Evolutionary conservation across 2,113 vertebrate genomes (phyloP).

Genomic region (Seriola rivoliana): DNA sequence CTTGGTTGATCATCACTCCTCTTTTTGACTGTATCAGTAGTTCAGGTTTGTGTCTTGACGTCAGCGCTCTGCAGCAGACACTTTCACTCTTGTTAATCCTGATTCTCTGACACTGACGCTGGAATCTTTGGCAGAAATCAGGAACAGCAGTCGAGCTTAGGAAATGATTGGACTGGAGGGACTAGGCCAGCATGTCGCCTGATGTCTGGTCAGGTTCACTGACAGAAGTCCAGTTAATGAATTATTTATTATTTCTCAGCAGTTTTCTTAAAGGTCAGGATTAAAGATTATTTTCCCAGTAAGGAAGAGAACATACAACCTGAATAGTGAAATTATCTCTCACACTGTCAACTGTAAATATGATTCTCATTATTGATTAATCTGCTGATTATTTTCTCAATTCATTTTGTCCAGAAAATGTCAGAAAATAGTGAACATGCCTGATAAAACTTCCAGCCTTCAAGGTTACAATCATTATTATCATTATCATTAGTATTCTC

Average conservation of each 20-base stretch:
- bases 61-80: not conserved
- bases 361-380: not conserved
- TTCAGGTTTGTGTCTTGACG: not conserved
- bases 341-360: not conserved
- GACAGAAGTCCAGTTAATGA: too few relatives aligned
- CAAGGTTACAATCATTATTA: too few relatives aligned
- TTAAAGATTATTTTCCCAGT: too few relatives aligned
- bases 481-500: too few relatives aligned
- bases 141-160: conserved; percentile 14
- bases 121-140: conserved; percentile 3
- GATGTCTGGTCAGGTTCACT: not conserved
- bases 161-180: not conserved
- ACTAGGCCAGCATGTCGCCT: not conserved
- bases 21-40: not conserved
- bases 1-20: not conserved
- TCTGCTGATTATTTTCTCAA: not conserved
- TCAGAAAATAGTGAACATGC: too few relatives aligned
- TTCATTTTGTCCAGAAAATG: too few relatives aligned
- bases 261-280: not conserved
- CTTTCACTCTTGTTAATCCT: conserved; percentile 20
- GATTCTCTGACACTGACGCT: conserved; percentile 6
- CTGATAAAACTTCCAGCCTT: too few relatives aligned
- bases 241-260: not conserved
- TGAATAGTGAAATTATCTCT: too few relatives aligned
- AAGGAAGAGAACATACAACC: too few relatives aligned